phyloP scores from a whole-genome alignment of 2,113 vertebrate genomes.

The Thymallus thymallus region DNA sequence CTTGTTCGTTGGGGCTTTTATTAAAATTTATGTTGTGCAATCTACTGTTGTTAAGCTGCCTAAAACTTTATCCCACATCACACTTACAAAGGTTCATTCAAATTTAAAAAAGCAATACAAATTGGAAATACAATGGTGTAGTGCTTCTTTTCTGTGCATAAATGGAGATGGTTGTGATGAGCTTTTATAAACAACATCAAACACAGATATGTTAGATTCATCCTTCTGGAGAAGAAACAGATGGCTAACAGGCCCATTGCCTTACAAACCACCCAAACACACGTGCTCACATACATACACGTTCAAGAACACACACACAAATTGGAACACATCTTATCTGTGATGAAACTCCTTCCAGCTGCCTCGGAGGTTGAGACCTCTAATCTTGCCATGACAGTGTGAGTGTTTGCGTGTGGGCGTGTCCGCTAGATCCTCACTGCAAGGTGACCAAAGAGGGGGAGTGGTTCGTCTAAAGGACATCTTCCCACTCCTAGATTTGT shows the following conservation, averaged over 20 bases:
- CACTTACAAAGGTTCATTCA: slow-evolving; percentile 69
- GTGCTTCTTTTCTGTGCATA: slow-evolving; percentile 63
- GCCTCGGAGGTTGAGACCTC: slow-evolving; percentile 26
- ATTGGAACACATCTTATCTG: not conserved
- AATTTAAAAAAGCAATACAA: slow-evolving; percentile 69
- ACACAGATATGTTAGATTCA: slow-evolving; percentile 65
- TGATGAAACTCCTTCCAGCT: slow-evolving; percentile 36
- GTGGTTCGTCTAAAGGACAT: slow-evolving; percentile 37
- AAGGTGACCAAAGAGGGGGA: slow-evolving; percentile 9
- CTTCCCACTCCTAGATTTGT: slow-evolving; percentile 28
- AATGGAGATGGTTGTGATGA: slow-evolving; percentile 60
- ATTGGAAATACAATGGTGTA: slow-evolving; percentile 31
- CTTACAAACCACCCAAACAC: slow-evolving; percentile 42
- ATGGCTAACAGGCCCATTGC: slow-evolving; percentile 57
- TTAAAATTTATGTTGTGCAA: slow-evolving; percentile 49
- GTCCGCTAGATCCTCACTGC: slow-evolving; percentile 19
- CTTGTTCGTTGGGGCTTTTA: slow-evolving; percentile 38
- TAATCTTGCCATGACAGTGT: slow-evolving; percentile 17
- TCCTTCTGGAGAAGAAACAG: slow-evolving; percentile 58
- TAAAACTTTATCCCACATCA: slow-evolving; percentile 55
- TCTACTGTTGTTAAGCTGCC: slow-evolving; percentile 56
- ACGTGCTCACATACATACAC: slow-evolving; percentile 20
- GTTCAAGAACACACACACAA: not conserved
- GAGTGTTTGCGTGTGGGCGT: too few species aligned
- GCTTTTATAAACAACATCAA: slow-evolving; percentile 64